These are phyloP conservation scores for Masnerella sp. DNA, from an alignment of 2,888 invertebrate genomes.

Conservation along the genomic window DNA sequence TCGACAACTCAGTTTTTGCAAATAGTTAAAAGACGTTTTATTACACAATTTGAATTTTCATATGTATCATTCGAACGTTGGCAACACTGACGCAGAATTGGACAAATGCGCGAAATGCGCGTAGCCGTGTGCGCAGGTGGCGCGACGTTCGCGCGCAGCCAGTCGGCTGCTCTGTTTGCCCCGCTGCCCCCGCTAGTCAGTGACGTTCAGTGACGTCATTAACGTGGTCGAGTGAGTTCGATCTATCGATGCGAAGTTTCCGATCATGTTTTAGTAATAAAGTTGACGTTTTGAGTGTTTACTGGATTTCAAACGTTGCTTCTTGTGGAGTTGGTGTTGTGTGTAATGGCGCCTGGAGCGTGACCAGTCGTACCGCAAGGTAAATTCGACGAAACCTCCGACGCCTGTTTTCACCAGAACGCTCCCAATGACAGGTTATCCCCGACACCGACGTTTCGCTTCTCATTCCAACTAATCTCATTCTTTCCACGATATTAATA, in stretches of 20 bases:
- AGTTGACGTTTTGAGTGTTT: slow-evolving; percentile 60
- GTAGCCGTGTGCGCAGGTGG: slow-evolving; percentile 19
- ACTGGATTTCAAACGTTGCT: slow-evolving; percentile 36
- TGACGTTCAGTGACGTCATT: slow-evolving; percentile 59
- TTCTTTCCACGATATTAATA: no score
- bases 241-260: slow-evolving; percentile 61
- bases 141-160: background rate
- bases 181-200: slow-evolving; percentile 16
- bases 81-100: no score
- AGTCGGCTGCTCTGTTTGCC: slow-evolving; percentile 46
- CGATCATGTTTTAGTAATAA: slow-evolving; percentile 62
- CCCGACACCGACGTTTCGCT: slow-evolving; percentile 33
- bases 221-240: slow-evolving; percentile 61
- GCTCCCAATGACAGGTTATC: slow-evolving; percentile 62
- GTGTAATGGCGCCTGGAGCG: slow-evolving; percentile 27
- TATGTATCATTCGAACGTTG: no score
- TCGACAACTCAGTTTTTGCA: no score
- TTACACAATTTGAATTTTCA: no score
- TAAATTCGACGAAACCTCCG: slow-evolving; percentile 45
- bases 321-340: slow-evolving; percentile 37
- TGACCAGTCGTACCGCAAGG: slow-evolving; percentile 31
- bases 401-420: slow-evolving; percentile 44
- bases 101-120: no score
- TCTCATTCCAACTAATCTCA: background rate
- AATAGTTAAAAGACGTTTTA: no score